Evolutionary conservation across 2,888 invertebrate species (phyloP), one percentile per base, ranked within the genome.

Genomic region (Morinoia aosen): DNA sequence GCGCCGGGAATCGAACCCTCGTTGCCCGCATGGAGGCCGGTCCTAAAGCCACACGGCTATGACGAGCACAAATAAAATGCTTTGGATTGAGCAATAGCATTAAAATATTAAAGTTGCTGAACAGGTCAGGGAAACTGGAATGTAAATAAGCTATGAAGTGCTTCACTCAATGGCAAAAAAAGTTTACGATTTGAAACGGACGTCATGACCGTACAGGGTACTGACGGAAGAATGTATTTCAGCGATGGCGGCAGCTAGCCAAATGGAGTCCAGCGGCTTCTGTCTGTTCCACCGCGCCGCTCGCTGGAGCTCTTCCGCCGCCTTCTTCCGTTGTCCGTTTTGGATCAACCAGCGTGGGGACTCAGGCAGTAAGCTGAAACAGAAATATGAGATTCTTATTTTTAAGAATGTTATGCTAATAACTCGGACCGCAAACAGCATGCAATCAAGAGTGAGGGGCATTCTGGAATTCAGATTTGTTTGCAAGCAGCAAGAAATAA

Each of bases 291-390:
- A 96, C 5, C 96, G 64, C 56, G 96, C 96, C 4, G 96, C 96
- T 48, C 88, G 94, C 91, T 95, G 88, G 40, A 95, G 56, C 91
- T 61, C 95, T n/a, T 95, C 33, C 16, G 57, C 91, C 2, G 95
- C 95, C 48, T 96, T 95, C 7, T 58, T 57, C 90, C 94, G 91
- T 7, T 94, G 94, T 19, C 96, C 96, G 10, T 90, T 95, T 56
- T 96, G 96, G n/a, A 96, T 76, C 25, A 96, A 95, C 96, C 96
- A 96, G 3, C 96, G 95, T 10, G 96, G 96, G 16, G 96, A 96
- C 90, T 96, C 96, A 16, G 96, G 96, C 19, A 96, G n/a, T 33
- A 96, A 11, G 58, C 96, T 96, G 96, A 11, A 64, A 3, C 76
- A 76, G 16, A 8, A 33, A 76, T 3, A 25, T 76, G 76, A 76